Evolutionary conservation across 2,113 vertebrate genomes (phyloP).

Genomic region (Corythornis cristatus): DNA sequence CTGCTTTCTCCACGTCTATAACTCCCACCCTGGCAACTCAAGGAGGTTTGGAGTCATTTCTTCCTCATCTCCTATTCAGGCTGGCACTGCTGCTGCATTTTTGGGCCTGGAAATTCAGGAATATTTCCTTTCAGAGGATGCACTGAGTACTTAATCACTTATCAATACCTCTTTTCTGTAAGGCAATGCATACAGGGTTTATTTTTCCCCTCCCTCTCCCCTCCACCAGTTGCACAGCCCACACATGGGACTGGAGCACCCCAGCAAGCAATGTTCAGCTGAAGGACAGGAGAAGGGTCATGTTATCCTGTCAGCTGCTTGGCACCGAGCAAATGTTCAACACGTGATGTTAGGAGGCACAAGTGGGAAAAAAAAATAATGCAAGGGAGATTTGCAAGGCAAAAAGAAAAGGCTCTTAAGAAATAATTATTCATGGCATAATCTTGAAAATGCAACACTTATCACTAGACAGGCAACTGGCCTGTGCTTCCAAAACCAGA

Average conservation of each 20-base stretch:
- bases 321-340: not conserved
- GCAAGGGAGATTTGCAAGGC: not conserved
- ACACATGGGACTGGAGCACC: not conserved
- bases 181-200: not conserved
- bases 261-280: not conserved
- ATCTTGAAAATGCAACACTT: constrained; percentile 13
- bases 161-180: not conserved
- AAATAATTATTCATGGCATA: not conserved
- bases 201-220: not conserved
- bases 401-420: not conserved
- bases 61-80: not conserved
- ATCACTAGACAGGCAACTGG: not conserved
- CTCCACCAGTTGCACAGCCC: not conserved
- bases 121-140: not conserved
- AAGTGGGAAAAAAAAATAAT: not conserved
- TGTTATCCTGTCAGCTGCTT: not conserved
- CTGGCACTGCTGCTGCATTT: not conserved
- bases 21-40: not conserved
- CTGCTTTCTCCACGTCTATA: not conserved
- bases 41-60: not conserved
- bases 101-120: not conserved
- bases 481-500: not conserved
- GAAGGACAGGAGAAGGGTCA: not conserved
- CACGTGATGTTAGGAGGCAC: not conserved
- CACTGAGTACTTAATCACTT: not conserved